A percentile compares a stretch with the other conserved stretches of the same genome.
These are phyloP conservation scores for Dysmachus trigonus DNA, from an alignment of 2,888 invertebrate genomes.

Conservation along the genomic window DNA sequence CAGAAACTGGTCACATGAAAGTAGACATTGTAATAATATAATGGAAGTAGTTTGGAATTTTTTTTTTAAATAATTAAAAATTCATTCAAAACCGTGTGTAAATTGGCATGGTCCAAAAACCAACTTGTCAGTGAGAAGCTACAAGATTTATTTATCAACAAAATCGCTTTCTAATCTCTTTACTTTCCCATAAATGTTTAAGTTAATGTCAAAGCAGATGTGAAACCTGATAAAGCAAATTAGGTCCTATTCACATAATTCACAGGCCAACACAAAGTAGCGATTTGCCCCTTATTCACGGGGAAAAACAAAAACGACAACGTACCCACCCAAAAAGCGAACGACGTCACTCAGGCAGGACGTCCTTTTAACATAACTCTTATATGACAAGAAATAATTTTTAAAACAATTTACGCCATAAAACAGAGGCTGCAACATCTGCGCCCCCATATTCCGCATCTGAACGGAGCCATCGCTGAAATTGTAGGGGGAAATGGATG, in stretches of 20 bases:
- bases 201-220: neutral
- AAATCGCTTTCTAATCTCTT: neutral
- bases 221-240: neutral
- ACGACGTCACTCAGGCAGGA: neutral
- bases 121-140: neutral
- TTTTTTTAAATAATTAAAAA: neutral
- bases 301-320: neutral
- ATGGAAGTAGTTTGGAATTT: no score
- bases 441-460: conserved; percentile 14
- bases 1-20: no score
- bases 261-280: neutral
- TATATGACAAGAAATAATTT: conserved; percentile 41
- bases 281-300: neutral
- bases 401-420: conserved; percentile 43
- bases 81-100: neutral
- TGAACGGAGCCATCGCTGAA: neutral
- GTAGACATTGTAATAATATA: no score
- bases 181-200: neutral
- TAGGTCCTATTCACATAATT: neutral
- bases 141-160: neutral
- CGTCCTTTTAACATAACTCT: conserved; percentile 41
- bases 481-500: conserved; percentile 22
- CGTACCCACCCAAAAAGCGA: neutral
- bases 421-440: conserved; percentile 36
- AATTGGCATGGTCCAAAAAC: neutral